Percentiles rank a stretch among this genome's conserved stretches.
These are phyloP conservation scores for Armadillidium nasatum DNA, from an alignment of 1,140 invertebrate genomes.

Conservation along the genomic window DNA sequence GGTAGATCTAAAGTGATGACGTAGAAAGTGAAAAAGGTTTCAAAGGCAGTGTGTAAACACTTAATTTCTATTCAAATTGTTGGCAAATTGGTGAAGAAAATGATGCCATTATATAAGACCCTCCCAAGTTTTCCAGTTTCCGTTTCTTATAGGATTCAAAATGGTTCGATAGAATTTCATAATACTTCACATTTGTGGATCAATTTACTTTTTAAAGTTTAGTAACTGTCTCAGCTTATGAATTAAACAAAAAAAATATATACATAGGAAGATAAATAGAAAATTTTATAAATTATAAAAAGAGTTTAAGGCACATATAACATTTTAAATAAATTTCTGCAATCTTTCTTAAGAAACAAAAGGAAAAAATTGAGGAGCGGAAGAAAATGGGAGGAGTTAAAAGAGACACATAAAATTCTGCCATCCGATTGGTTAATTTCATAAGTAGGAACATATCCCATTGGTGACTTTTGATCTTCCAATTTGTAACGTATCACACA, in stretches of 20 bases:
- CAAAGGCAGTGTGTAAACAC: slow-evolving; percentile 41
- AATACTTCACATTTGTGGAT: too few species aligned
- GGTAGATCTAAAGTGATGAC: slow-evolving; percentile 39
- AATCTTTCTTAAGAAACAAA: too few species aligned
- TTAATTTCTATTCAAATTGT: slow-evolving; percentile 44
- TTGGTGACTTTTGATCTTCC: background rate
- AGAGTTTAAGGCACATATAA: too few species aligned
- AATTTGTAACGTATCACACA: background rate
- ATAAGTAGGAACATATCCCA: background rate
- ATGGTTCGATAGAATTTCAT: too few species aligned
- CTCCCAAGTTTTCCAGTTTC: slow-evolving; percentile 25
- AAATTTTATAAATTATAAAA: too few species aligned
- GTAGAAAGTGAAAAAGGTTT: slow-evolving; percentile 37
- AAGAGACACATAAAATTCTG: background rate
- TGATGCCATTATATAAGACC: slow-evolving; percentile 42
- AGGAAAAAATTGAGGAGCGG: too few species aligned
- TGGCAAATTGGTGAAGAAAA: slow-evolving; percentile 43
- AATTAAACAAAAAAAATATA: too few species aligned
- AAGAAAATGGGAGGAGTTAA: background rate
- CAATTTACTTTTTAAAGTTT: too few species aligned
- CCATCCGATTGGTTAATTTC: background rate
- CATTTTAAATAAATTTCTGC: too few species aligned
- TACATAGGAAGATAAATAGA: too few species aligned
- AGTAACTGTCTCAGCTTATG: too few species aligned
- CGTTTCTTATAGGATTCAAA: too few species aligned